Evolutionary conservation across 1,140 invertebrate species (phyloP), one percentile per base, ranked within the genome.

Genomic region (Aphidius ervi): DNA sequence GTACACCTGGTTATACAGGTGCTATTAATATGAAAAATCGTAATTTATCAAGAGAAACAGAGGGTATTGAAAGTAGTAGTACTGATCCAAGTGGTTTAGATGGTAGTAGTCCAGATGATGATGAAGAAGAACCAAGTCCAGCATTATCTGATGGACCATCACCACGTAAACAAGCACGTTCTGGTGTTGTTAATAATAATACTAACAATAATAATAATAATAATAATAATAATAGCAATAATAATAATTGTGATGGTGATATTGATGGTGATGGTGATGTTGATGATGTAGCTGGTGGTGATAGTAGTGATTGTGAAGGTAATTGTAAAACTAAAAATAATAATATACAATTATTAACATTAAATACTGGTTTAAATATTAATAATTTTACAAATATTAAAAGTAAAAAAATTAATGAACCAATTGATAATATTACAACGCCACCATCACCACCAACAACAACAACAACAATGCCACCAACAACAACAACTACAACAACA

Each of bases 31-130:
- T 81, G 43, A 78, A 83, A 40, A 76, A 72, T 58, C 69, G 78
- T 53, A 74, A 78, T 48, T 63, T 71, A 52, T 63, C 77, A 43
- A 71, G 72, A 54, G 63, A 64, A n/a, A 5, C 66, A 54, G 46
- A 64, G 16, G 72, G 73, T 9, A 69, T 75, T 9, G 76, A 83
- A 70, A 69, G 84, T 74, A 64, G 85, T 74, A 67, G 82, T 74
- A 69, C 79, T 77, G 69, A 77, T 80, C 66, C 84, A 72, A 64
- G 82, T 56, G 89, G 88, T 68, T 85, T 91, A 74, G 89, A 91
- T 69, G 87, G 85, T 41, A 91, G 87, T 64, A 91, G 90, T 74
- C 88, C 88, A 0, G 89, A 91, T 6, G 52, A 54, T 65, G 86
- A 88, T 59, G 86, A 88, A 65, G 84, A 86, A 59, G 79, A 73